Conservation (phyloP, 1,140 invertebrate species). For the Drosophila truncata region DNA sequence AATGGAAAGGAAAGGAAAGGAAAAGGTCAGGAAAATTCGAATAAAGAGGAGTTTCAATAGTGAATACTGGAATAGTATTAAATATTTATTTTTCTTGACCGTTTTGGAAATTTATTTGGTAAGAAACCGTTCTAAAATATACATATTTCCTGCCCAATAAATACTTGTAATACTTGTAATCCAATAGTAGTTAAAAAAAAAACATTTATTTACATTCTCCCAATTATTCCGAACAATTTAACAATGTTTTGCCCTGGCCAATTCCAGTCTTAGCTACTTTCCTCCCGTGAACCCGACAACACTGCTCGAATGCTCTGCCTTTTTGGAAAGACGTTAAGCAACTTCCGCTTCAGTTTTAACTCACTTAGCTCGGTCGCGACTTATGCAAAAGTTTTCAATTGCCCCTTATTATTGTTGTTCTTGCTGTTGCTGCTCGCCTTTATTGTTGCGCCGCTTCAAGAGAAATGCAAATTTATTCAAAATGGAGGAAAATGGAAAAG, state of each 20-base stretch:
- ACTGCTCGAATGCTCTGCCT: not conserved
- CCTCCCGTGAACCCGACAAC: not conserved
- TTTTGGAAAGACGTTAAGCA: conserved; percentile 34
- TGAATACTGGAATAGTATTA: not conserved
- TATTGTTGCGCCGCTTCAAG: conserved; percentile 54
- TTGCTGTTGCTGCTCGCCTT: conserved; percentile 31
- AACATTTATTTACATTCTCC: fast-evolving
- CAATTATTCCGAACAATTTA: not conserved
- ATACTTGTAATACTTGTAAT: not conserved
- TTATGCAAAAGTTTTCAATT: conserved; percentile 82
- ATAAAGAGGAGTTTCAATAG: not conserved
- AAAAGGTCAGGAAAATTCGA: not conserved
- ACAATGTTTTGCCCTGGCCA: too few relatives aligned
- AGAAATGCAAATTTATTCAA: conserved; percentile 83
- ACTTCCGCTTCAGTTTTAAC: conserved; percentile 64
- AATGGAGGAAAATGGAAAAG: conserved; percentile 68
- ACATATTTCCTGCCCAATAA: not conserved
- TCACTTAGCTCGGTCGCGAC: conserved; percentile 75
- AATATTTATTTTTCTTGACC: not conserved
- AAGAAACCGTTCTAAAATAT: not conserved
- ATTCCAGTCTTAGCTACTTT: conserved; percentile 10
- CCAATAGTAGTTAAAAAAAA: not conserved
- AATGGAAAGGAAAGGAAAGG: too few relatives aligned
- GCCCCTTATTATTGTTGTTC: conserved; percentile 74
- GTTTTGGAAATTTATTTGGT: not conserved